Evolutionary conservation across 2,888 invertebrate species (phyloP).

Genomic region (Endotricha flammealis): DNA sequence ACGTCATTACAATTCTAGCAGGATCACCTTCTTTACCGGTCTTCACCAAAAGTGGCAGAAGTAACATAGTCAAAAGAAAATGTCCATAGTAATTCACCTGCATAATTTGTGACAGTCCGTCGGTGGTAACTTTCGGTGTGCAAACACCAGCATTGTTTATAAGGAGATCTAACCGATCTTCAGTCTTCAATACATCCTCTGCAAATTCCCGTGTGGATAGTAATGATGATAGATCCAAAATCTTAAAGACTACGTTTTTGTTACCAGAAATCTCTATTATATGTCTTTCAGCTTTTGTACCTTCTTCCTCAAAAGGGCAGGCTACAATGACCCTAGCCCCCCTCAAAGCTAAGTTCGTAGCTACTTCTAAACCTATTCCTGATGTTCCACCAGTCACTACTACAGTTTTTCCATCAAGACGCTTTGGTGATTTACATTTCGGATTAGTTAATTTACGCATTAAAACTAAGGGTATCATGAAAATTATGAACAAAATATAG

Average conservation of each 20-base stretch:
- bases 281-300: background rate
- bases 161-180: constrained; percentile 54
- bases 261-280: background rate
- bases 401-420: constrained; percentile 25
- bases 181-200: background rate
- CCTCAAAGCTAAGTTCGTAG: constrained; percentile 26
- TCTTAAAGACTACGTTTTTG: background rate
- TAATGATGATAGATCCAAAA: constrained; percentile 15
- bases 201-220: background rate
- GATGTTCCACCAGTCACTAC: constrained; percentile 30
- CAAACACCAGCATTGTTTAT: constrained; percentile 89
- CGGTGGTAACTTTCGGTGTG: constrained; percentile 80
- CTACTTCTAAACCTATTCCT: constrained; percentile 28
- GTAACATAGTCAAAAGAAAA: constrained; percentile 89
- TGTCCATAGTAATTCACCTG: constrained; percentile 93
- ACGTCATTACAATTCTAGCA: constrained; percentile 83
- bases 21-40: constrained; percentile 61
- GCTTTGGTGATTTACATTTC: background rate
- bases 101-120: constrained; percentile 88
- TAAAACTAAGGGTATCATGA: background rate
- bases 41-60: constrained; percentile 84
- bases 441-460: background rate
- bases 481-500: background rate
- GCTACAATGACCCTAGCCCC: constrained; percentile 28
- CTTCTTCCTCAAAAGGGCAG: background rate